Base-by-base conservation (phyloP, 2,888 invertebrate genomes). In the Spisula subtruncata region DNA sequence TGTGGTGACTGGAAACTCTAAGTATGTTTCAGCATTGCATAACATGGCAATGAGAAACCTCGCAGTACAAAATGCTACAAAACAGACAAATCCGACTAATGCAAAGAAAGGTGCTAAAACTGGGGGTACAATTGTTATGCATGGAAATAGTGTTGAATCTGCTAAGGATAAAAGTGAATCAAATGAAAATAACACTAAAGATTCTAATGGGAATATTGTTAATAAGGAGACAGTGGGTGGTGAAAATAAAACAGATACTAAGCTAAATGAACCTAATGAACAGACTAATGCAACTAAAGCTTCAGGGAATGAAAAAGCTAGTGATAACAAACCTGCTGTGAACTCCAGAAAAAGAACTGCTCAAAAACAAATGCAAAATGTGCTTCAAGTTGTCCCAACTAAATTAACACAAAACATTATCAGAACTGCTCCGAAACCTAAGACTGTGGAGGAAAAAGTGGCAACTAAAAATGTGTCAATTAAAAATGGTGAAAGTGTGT, bases 391-490 rank as follows among this genome's bases (percentile, higher is more conserved):
- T 54, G 93, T 93, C 20, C 93, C 94, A 51, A 92, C 93, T 48
- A 93, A 92, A 90, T 90, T 94, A 35, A 88, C 93, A n/a, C 90
- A 92, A 85, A 94, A 93, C 87, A 92, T 93, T 41, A 88, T 92
- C 6, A 80, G 85, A 80, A 91, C 86, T 85, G 89, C 79, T 14
- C 86, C 89, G 20, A 89, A 91, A 85, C 46, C 80, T n/a, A 85
- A 32, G 82, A 82, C 87, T 14, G 89, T 89, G 54, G 90, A 91
- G 20, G 83, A 29, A 51, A 88, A 91, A 51, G 29, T 81, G 66
- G 81, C n/a, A n/a, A 41, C 79, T 1, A 85, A 83, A 25, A 35
- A 46, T 54, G 81, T 81, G 16, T 32, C 54, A 48, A 35, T 25
- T 32, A 85, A 85, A 83, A 71, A 4, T 81, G 35, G n/a, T n/a